These are phyloP conservation scores for Hydriomena furcata DNA, from an alignment of 2,888 invertebrate genomes.

Conservation along the genomic window DNA sequence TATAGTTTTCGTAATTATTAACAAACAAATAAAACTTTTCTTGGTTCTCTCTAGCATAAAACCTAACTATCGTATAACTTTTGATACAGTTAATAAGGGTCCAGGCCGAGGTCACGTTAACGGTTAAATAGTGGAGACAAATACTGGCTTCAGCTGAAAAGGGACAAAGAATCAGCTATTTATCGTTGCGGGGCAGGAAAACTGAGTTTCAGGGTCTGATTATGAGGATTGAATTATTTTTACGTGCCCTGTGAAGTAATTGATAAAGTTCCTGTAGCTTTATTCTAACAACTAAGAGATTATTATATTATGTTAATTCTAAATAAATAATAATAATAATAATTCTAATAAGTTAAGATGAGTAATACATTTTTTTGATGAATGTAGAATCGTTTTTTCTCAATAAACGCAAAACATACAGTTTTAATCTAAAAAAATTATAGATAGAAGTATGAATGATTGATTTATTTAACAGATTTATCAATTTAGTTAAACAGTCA, in stretches of 20 bases:
- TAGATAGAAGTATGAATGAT: too few relatives aligned
- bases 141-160: conserved; percentile 24
- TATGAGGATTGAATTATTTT: conserved; percentile 20
- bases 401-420: too few relatives aligned
- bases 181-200: conserved; percentile 16
- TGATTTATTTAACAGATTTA: too few relatives aligned
- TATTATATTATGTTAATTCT: too few relatives aligned
- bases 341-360: too few relatives aligned
- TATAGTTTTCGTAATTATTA: too few relatives aligned
- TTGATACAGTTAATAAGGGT: conserved; percentile 34
- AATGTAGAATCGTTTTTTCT: too few relatives aligned
- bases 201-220: conserved; percentile 7
- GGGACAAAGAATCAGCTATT: conserved; percentile 30
- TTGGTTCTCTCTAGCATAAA: conserved; percentile 14
- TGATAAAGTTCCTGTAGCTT: conserved; percentile 1
- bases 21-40: not conserved
- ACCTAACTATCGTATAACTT: conserved; percentile 26
- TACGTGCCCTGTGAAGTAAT: conserved; percentile 16
- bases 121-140: conserved; percentile 32
- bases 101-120: conserved; percentile 28
- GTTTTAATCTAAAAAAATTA: too few relatives aligned
- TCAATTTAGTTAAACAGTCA: too few relatives aligned
- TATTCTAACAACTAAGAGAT: too few relatives aligned
- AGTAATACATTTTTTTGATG: too few relatives aligned
- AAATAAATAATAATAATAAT: too few relatives aligned